A percentile compares a stretch with the other conserved stretches of the same genome.
Conservation (phyloP, 2,797 vertebrate genomes). For the Enteromius anoplus region DNA sequence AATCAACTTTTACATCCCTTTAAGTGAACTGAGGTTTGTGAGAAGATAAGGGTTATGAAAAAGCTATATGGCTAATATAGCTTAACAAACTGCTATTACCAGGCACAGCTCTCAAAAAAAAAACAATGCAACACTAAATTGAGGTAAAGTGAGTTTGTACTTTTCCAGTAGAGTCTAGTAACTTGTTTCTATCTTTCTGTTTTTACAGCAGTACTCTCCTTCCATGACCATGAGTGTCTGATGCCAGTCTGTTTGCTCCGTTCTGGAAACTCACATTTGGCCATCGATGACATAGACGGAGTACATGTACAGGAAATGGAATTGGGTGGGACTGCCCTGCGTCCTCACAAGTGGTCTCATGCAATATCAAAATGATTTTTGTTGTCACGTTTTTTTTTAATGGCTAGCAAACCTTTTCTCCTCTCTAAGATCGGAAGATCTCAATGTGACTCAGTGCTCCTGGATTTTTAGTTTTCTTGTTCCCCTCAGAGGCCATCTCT, state of each 20-base stretch:
- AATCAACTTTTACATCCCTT: no score
- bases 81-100: neutral
- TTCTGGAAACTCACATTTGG: conserved; percentile 75
- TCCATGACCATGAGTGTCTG: conserved; percentile 99
- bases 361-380: conserved; percentile 68
- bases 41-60: neutral
- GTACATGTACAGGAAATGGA: conserved; percentile 67
- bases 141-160: neutral
- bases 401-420: conserved; percentile 67
- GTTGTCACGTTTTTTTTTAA: conserved; percentile 79
- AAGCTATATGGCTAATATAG: neutral
- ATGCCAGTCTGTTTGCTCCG: conserved; percentile 85
- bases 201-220: conserved; percentile 90
- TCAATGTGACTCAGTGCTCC: conserved; percentile 46
- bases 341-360: conserved; percentile 51
- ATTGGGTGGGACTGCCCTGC: conserved; percentile 54
- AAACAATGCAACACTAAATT: neutral
- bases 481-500: conserved; percentile 40
- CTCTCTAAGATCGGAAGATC: conserved; percentile 37
- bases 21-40: neutral
- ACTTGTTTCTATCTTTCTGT: conserved; percentile 58
- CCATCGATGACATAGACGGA: conserved; percentile 50
- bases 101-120: neutral
- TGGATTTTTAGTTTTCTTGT: conserved; percentile 27
- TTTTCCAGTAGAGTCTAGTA: neutral